Conservation (phyloP, 2,888 invertebrate species). For the Hoplodrina blanda region DNA sequence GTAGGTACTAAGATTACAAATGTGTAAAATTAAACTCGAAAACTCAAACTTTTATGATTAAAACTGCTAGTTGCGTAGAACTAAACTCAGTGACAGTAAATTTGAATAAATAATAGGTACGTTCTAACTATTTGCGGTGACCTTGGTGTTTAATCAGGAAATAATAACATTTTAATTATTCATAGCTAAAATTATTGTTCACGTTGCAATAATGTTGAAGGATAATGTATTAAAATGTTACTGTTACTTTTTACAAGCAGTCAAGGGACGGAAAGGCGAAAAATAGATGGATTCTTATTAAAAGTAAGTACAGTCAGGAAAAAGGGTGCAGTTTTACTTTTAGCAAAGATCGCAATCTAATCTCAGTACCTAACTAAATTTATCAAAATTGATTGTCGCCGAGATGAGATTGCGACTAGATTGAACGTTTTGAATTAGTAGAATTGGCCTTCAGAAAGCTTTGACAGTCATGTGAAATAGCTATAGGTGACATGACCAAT, state of each 20-base stretch:
- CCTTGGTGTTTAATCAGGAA: constrained; percentile 47
- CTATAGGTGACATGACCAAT: background rate
- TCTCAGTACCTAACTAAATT: no score
- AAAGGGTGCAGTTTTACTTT: background rate
- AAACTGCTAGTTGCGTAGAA: background rate
- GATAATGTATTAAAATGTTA: constrained; percentile 37
- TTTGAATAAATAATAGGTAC: constrained; percentile 2
- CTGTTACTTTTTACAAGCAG: constrained; percentile 35
- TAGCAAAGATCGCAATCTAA: no score
- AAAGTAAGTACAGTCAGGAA: constrained; percentile 4
- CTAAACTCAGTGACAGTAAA: constrained; percentile 21
- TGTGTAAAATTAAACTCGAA: constrained; percentile 10
- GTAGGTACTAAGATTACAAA: background rate
- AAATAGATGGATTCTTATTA: constrained; percentile 11
- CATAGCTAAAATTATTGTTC: constrained; percentile 4
- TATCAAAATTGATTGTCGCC: no score
- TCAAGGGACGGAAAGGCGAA: constrained; percentile 23
- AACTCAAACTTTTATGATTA: background rate
- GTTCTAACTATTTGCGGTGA: constrained; percentile 18
- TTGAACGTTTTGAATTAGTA: no score
- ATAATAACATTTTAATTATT: constrained; percentile 23
- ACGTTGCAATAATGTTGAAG: constrained; percentile 53
- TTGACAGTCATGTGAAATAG: no score
- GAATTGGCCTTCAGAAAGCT: no score
- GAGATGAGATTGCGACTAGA: no score